Evolutionary conservation across 2,888 invertebrate genomes (phyloP), one percentile per base, ranked within the genome.

Genomic region (Clanis bilineata): DNA sequence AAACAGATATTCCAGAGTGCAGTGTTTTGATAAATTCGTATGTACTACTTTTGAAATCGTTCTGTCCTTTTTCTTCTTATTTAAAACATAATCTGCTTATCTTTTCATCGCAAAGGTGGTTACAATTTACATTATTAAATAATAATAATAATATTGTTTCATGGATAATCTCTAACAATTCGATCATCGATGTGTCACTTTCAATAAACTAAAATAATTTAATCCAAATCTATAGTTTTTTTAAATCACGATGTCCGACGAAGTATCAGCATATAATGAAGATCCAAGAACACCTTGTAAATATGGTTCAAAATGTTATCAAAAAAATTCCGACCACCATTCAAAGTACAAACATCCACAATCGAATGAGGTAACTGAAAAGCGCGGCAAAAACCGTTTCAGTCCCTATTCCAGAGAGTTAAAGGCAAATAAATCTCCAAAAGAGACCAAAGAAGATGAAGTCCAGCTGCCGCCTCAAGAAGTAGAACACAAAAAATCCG

Each of bases 291-390:
- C 83, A 44, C 83, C 94, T 51, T 98, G 98, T 82, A 95, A 95
- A 86, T 97, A 96, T 80, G 96, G 96, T 57, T 81, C 79, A 4
- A 94, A 95, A 69, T 98, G 98, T 83, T 97, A 97, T 82, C 97
- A 96, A 77, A 96, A 95, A 77, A 97, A 97, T 90, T 90, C 95
- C 0, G 88, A 90, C 0, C 98, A 98, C 88, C 93, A 93, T 60
- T 87, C 93, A 61, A 95, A 95, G 75, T 98, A 93, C 69, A 96
- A 96, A 84, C 97, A 97, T 83, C 96, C 96, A 51, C 85, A 66
- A 59, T 85, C 79, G 76, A 73, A 78, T 70, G 74, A 67, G 55
- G 73, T 72, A 61, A 44, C 63, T 25, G 58, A 23, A 3, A 77
- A 74, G 57, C 70, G 67, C 38, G 67, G 66, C 32, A 72, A 73